Evolutionary conservation across 2,888 invertebrate genomes (phyloP), one percentile per base, ranked within the genome.

Genomic region (Drosophila tanythrix): DNA sequence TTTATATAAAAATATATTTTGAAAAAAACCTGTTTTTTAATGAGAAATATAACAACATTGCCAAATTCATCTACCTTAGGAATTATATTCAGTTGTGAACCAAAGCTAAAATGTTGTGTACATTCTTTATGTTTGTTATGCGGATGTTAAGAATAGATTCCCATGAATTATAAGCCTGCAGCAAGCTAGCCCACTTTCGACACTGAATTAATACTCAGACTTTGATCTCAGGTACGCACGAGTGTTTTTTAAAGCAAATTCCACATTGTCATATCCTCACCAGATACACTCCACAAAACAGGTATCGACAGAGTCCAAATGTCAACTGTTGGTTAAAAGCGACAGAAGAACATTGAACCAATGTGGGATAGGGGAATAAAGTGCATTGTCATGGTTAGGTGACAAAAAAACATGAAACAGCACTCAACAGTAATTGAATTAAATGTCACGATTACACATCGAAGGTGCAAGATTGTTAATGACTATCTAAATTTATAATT

Each of bases 341-440:
- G 25, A 15, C 46, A 25, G 15, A 25, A 25, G 25, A 25, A 25
- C 8, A 18, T 15, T 35, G n/a, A 15, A 27, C 43, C 25, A 61
- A 61, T 6, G 8, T 6, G 13, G 18, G 11, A 2, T 31, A 35
- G 29, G 11, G 29, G 38, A 25, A 46, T 5, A 51, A 56, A 25
- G 1, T 57, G 36, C 63, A 38, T n/a, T n/a, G 48, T 64, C 63
- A 64, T 57, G 57, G 31, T 64, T n/a, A 13, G 3, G 5, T 29
- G 29, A 38, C 38, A 29, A 40, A 29, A 38, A 2, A 40, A 13
- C 1, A 55, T 13, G 15, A 35, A 29, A 35, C 13, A 1, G 40
- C n/a, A 31, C 3, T 43, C 5, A 27, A 25, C 51, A 10, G 48
- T 50, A 60, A 29, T 51, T 60, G 6, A 60, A 35, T 18, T 13